phyloP scores from a whole-genome alignment of 2,888 invertebrate species.

The Hyppa rectilinea region DNA sequence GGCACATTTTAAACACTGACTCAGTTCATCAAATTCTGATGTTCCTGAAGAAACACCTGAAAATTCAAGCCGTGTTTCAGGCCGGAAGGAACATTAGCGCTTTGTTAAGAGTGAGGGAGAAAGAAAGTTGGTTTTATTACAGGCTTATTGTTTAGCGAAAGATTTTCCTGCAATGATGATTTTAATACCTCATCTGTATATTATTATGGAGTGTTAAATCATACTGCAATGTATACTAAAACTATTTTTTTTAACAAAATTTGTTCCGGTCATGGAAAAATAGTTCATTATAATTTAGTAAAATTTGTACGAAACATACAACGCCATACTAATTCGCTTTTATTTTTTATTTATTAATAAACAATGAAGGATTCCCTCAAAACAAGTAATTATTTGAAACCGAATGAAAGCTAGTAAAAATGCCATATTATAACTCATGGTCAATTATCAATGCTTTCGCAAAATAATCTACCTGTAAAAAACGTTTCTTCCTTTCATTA shows the following conservation, averaged over 20 bases:
- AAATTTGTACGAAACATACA: not conserved
- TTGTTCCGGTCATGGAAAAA: too few species aligned
- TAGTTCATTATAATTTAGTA: not conserved
- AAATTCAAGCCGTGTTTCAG: slow-evolving; percentile 57
- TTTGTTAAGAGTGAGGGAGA: slow-evolving; percentile 7
- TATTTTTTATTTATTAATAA: not conserved
- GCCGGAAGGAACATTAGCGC: slow-evolving; percentile 51
- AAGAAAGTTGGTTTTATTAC: slow-evolving; percentile 29
- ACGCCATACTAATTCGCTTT: not conserved
- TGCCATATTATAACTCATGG: not conserved
- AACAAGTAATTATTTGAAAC: not conserved
- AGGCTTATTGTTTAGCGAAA: slow-evolving; percentile 32
- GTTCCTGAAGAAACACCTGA: slow-evolving; percentile 59
- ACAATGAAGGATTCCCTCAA: not conserved
- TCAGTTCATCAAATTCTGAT: slow-evolving; percentile 49
- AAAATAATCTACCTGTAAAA: slow-evolving; percentile 41
- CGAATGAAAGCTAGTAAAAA: not conserved
- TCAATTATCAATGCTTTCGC: not conserved
- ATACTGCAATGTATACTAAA: too few species aligned
- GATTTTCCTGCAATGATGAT: not conserved
- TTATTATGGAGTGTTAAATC: too few species aligned
- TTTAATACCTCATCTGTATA: too few species aligned
- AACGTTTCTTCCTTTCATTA: slow-evolving; percentile 28
- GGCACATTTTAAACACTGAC: slow-evolving; percentile 64
- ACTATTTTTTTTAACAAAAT: not conserved